Evolutionary conservation across 1,140 invertebrate genomes (phyloP), one percentile per base, ranked within the genome.

Genomic region (Drosophila erecta): DNA sequence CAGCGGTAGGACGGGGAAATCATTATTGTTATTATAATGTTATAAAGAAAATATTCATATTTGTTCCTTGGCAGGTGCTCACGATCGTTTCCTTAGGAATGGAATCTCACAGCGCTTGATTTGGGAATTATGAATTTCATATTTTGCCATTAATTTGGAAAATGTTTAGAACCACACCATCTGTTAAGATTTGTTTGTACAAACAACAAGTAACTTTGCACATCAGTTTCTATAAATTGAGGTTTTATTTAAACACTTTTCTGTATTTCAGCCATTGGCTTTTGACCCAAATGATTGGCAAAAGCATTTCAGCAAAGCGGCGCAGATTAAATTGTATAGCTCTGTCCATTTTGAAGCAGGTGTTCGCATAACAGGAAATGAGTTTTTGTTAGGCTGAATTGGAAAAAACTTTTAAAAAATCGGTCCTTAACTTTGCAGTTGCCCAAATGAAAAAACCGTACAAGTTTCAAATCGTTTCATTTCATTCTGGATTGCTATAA

Each of bases 1-100:
- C 8, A 33, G 30, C 62, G 33, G 22, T 6, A 33, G 22, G 73
- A 40, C 55, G n/a, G 10, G 38, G 22, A 35, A 35, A 46, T 7
- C 15, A 78, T 79, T 66, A 83, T 75, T 62, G 71, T 76, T 67
- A 65, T 77, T 64, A 75, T 54, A 44, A 66, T 61, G 56, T 67
- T 67, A 33, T 54, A 51, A 54, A 71, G 30, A 73, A 57, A 76
- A 58, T 51, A 55, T 67, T 75, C 33, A 65, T 51, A 40, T 49
- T 54, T 47, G 46, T n/a, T 44, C 8, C 47, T 56, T 59, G 71
- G 78, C 83, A 87, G 84, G 75, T 87, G 75, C 73, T 46, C 27
- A n/a, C 44, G 17, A 41, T 44, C 20, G 33, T 20, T 70, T 86
- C 55, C 64, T 43, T 37, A 51, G 66, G 80, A 84, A 60, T 58